phyloP scores from a whole-genome alignment of 2,797 vertebrate species.

The Rhinoraja longicauda region DNA sequence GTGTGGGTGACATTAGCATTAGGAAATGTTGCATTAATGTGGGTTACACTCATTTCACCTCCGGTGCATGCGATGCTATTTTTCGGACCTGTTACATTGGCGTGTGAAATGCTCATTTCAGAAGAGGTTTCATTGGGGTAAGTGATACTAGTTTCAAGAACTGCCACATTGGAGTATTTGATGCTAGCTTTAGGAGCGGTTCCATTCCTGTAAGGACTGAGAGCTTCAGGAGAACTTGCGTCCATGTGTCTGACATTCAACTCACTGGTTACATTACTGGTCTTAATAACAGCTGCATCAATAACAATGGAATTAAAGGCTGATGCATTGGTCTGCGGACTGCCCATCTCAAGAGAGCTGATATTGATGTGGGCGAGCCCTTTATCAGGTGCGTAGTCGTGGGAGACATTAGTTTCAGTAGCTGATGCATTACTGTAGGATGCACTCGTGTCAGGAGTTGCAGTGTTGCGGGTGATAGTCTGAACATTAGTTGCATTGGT shows the following conservation, averaged over 20 bases:
- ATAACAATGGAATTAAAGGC: neutral
- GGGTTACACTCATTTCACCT: neutral
- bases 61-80: no score
- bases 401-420: neutral
- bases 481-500: neutral
- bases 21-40: neutral
- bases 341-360: neutral
- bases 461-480: neutral
- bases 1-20: neutral
- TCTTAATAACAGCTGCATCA: neutral
- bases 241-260: neutral
- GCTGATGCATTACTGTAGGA: neutral
- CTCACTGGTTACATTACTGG: neutral
- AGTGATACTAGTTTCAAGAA: neutral
- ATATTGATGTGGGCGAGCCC: neutral
- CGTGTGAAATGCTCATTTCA: neutral
- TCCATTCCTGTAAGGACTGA: neutral
- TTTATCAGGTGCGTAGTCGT: neutral
- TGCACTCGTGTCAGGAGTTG: neutral
- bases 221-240: neutral
- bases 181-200: neutral
- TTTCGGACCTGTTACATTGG: neutral
- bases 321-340: neutral
- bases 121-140: neutral
- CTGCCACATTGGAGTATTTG: neutral